Conservation (phyloP, 2,113 vertebrate genomes). For the Ctenomys sociabilis region DNA sequence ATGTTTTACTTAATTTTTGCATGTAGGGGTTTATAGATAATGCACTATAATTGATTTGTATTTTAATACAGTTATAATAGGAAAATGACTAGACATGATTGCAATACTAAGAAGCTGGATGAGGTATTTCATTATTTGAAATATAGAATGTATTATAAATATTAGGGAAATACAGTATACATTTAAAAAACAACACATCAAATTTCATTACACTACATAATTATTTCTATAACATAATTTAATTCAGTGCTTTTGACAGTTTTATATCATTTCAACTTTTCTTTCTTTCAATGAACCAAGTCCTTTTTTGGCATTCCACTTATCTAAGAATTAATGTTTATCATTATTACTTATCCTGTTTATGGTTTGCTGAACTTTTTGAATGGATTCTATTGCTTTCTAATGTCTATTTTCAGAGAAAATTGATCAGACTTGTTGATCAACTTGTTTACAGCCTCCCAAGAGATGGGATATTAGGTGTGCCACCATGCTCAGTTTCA, state of each 20-base stretch:
- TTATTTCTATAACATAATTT: not conserved
- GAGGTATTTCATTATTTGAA: not conserved
- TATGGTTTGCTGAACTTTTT: not conserved
- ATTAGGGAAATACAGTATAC: not conserved
- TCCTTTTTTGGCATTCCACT: not conserved
- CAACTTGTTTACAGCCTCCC: no score
- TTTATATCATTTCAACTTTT: not conserved
- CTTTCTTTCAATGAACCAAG: not conserved
- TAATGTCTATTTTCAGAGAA: not conserved
- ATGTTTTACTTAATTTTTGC: not conserved
- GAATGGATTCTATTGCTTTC: not conserved
- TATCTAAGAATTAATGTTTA: not conserved
- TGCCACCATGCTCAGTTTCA: no score
- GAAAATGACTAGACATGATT: not conserved
- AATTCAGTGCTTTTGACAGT: not conserved
- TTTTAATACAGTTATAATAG: not conserved
- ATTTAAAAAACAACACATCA: not conserved
- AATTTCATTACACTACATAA: not conserved
- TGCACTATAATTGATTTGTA: not conserved
- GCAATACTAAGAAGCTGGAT: not conserved
- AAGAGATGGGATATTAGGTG: no score
- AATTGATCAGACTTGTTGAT: no score
- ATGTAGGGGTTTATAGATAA: not conserved
- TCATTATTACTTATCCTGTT: not conserved
- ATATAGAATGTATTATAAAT: not conserved